These are phyloP conservation scores for Spisula subtruncata DNA, from an alignment of 2,888 invertebrate species.

Conservation along the genomic window DNA sequence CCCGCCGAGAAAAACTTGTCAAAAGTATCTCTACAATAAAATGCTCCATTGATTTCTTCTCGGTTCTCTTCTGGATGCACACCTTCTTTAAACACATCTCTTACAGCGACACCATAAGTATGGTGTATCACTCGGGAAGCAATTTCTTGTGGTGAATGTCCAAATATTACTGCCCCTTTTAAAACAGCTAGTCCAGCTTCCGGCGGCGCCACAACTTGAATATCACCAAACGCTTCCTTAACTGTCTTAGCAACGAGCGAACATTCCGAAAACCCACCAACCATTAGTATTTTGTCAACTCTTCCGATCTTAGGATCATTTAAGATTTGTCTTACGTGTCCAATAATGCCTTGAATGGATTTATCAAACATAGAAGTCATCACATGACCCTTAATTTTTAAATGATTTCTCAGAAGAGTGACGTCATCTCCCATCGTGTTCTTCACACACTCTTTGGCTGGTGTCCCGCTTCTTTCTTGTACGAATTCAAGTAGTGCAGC, in stretches of 20 bases:
- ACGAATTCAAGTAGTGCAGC: constrained; percentile 35
- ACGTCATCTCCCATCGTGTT: not conserved
- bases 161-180: constrained; percentile 65
- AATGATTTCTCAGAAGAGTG: constrained; percentile 28
- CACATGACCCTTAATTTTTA: constrained; percentile 39
- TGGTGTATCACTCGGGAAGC: constrained; percentile 49
- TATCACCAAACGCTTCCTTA: constrained; percentile 39
- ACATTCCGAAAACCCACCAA: constrained; percentile 68
- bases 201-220: constrained; percentile 48
- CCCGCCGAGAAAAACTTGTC: constrained; percentile 58
- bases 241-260: constrained; percentile 29
- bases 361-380: constrained; percentile 47
- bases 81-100: constrained; percentile 32
- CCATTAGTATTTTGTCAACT: constrained; percentile 57
- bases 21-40: constrained; percentile 60
- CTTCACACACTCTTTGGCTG: not conserved
- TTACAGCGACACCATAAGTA: constrained; percentile 56
- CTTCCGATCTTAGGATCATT: constrained; percentile 42
- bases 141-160: constrained; percentile 53
- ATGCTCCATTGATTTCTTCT: constrained; percentile 12
- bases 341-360: constrained; percentile 50
- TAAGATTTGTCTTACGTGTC: constrained; percentile 46
- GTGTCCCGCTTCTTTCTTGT: not conserved
- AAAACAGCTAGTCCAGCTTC: constrained; percentile 64
- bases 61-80: constrained; percentile 59